Evolutionary conservation across 2,888 invertebrate species (phyloP), one percentile per base, ranked within the genome.

Genomic region (Sepioteuthis lessoniana): DNA sequence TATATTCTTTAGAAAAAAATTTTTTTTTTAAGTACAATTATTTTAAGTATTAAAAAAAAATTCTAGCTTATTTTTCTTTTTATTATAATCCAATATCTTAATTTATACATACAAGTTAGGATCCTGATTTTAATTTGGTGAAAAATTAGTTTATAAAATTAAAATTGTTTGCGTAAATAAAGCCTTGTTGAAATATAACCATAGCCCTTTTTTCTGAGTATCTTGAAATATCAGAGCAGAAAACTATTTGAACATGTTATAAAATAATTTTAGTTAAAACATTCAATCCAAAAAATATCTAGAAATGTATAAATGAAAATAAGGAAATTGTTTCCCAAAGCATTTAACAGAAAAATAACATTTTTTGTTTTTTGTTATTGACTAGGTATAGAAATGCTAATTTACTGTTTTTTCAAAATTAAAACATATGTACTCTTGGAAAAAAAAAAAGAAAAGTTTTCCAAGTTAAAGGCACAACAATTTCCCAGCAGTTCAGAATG

Each of bases 401-500:
- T 76, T 76, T 76, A 76, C 76, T 76, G 76, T 76, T n/a, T 76
- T n/a, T 76, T 35, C 76, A 76, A 76, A 4, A 76, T 31, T n/a
- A 13, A 60, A 60, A 60, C 10, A 46, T 46, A 50, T 50, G 50
- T 16, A 19, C 50, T 50, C 21, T 19, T n/a, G n/a, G n/a, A 76
- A n/a, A 76, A 13, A 76, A 35, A 76, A 76, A n/a, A 76, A 76
- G n/a, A 76, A n/a, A 35, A 3, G n/a, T 76, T 76, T 76, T n/a
- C 76, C 76, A 76, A 76, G 76, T 35, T 13, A 76, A 76, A 76
- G n/a, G 76, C 35, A n/a, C 76, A 16, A n/a, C 76, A 35, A 76
- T 76, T 76, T 76, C n/a, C 35, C 76, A 76, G 76, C 76, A 76
- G 76, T 76, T 76, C n/a, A 76, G 76, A 76, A 35, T n/a, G n/a